Evolutionary conservation across 1,140 invertebrate genomes (phyloP).

Genomic region (Eulimnadia texana): DNA sequence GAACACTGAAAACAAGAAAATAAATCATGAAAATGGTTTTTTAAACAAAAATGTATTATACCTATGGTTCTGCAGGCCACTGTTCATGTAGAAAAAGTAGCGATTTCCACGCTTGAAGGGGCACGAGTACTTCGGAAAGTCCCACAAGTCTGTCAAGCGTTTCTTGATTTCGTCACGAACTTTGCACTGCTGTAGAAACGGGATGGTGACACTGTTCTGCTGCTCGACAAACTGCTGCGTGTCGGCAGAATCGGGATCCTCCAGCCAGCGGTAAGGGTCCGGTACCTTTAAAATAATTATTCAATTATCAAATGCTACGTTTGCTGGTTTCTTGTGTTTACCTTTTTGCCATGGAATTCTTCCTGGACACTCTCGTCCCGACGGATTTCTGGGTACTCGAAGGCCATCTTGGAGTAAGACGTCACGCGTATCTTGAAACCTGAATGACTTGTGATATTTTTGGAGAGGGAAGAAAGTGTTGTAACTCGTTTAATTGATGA

Average conservation of each 20-base stretch:
- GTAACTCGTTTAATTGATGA: too few relatives aligned
- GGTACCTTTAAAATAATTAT: slow-evolving; percentile 49
- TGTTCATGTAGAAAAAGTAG: slow-evolving; percentile 89
- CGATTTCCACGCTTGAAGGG: slow-evolving; percentile 64
- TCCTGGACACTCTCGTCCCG: slow-evolving; percentile 65
- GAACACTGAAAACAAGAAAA: slow-evolving; percentile 50
- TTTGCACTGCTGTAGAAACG: slow-evolving; percentile 65
- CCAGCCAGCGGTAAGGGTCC: slow-evolving; percentile 93
- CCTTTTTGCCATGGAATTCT: slow-evolving; percentile 66
- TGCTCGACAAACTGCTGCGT: slow-evolving; percentile 82
- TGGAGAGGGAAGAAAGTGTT: too few relatives aligned
- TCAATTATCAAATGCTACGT: slow-evolving; percentile 12
- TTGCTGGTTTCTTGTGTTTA: slow-evolving; percentile 25
- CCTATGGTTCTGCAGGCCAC: slow-evolving; percentile 93
- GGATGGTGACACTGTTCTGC: slow-evolving; percentile 76
- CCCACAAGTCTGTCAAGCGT: slow-evolving; percentile 77
- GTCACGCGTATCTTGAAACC: background rate
- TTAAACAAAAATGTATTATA: slow-evolving; percentile 27
- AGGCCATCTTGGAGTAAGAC: slow-evolving; percentile 20
- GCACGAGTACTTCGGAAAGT: slow-evolving; percentile 89
- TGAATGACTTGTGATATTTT: too few relatives aligned
- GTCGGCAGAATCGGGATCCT: slow-evolving; percentile 84
- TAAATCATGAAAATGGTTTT: background rate
- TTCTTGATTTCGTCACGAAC: slow-evolving; percentile 54
- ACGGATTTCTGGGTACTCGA: slow-evolving; percentile 54